Evolutionary conservation across 2,888 invertebrate genomes (phyloP), one percentile per base, ranked within the genome.

Genomic region (Diaperis boleti): DNA sequence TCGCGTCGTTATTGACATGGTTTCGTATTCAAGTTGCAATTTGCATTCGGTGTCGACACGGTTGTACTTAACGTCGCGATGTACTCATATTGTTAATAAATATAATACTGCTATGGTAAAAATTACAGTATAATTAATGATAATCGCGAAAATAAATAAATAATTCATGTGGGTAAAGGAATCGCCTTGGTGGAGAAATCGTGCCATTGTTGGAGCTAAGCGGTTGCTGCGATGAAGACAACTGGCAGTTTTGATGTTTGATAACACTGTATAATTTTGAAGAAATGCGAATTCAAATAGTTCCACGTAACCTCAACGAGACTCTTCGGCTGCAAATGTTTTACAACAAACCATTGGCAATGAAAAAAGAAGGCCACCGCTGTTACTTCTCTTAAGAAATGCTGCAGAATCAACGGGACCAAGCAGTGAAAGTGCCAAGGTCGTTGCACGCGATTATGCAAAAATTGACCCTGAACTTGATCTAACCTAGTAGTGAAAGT

Each of bases 1-100:
- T n/a, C n/a, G n/a, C n/a, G n/a, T n/a, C 49, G 60, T 60, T 60
- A 60, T 60, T 60, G 60, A 60, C 60, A 60, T 49, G 26, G 60
- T 60, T 60, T 59, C 31, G 26, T 39, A 29, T 14, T 20, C 11
- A 45, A 45, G 45, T 33, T 20, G n/a, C 29, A 52, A 60, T 60
- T 60, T 60, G 52, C 60, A 60, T 52, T 42, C 17, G n/a, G 35
- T 50, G 42, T 13, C 49, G 41, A 39, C 45, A 57, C 22, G 13
- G 41, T 14, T 41, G 14, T 22, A 31, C 22, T 26, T 20, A 54
- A 54, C 26, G 17, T 26, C n/a, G 29, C 39, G 37, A 39, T 35
- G 49, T 15, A 26, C 33, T 49, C 33, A 14, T 14, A 52, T 50
- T 50, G 50, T 49, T 22, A 11, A 18, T 35, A 35, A 49, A 33